Percentiles rank a stretch among this genome's conserved stretches.
Conservation (phyloP, 2,797 vertebrate genomes). For the Antrozous pallidus region DNA sequence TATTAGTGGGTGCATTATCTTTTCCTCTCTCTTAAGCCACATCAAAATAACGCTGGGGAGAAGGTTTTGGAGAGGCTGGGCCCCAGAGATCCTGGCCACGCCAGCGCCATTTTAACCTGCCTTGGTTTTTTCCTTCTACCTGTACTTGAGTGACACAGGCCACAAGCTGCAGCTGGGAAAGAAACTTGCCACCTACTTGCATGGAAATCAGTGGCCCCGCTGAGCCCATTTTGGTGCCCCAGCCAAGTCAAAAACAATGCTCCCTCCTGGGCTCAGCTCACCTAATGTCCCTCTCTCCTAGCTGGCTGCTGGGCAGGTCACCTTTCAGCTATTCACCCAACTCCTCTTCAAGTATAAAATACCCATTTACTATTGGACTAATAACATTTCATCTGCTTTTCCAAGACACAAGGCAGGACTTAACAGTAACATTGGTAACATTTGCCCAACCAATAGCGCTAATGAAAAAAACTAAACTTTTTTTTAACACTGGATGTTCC, state of each 20-base stretch:
- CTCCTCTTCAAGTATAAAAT: slow-evolving; percentile 36
- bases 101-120: neutral
- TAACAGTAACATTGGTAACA: neutral
- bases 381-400: slow-evolving; percentile 41
- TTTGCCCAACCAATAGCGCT: neutral
- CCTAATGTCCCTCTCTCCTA: neutral
- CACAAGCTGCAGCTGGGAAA: neutral
- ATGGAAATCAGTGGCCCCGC: slow-evolving; percentile 4
- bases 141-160: neutral
- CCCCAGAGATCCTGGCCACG: neutral
- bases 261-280: neutral
- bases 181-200: neutral
- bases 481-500: neutral
- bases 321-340: slow-evolving; percentile 27
- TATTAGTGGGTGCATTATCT: neutral
- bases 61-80: neutral
- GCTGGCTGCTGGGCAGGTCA: neutral
- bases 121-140: neutral
- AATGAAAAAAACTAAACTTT: neutral
- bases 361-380: neutral
- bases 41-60: neutral
- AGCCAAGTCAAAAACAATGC: neutral
- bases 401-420: neutral
- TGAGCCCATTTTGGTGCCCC: neutral
- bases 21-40: neutral